Evolutionary conservation across 2,797 vertebrate species (phyloP).

Genomic region (Pseudochaenichthys georgianus): DNA sequence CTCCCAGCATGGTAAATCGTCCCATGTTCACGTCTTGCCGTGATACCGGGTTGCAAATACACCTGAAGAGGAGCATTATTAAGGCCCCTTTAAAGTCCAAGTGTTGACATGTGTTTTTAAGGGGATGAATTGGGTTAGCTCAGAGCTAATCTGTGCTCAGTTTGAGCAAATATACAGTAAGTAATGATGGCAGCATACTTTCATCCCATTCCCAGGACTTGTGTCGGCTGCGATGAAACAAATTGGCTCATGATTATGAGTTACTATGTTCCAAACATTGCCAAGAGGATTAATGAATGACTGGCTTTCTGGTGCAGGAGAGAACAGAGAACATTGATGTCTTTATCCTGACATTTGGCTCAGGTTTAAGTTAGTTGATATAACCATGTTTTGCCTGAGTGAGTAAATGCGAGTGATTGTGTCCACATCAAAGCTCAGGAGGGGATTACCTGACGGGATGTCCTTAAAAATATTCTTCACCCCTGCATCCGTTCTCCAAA

Average conservation of each 20-base stretch:
- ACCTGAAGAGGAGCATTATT: no score
- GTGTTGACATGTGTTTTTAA: conserved; percentile 15
- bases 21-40: no score
- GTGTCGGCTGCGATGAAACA: conserved; percentile 35
- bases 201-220: conserved; percentile 53
- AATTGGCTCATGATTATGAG: conserved; percentile 53
- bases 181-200: conserved; percentile 57
- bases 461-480: background rate
- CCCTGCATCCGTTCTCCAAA: background rate
- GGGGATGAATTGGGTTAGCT: background rate
- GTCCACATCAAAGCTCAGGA: background rate
- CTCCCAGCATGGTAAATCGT: no score
- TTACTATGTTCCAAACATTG: conserved; percentile 36
- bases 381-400: conserved; percentile 1
- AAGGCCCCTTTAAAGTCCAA: no score
- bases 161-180: conserved; percentile 25
- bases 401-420: background rate
- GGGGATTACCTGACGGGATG: background rate
- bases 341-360: conserved; percentile 1
- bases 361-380: conserved; percentile 18
- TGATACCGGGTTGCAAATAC: no score
- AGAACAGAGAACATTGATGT: conserved; percentile 4
- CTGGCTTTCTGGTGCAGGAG: background rate
- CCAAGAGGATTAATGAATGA: conserved; percentile 19
- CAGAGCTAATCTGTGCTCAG: conserved; percentile 5